phyloP scores from a whole-genome alignment of 2,797 vertebrate species.

The Mycteria americana region DNA sequence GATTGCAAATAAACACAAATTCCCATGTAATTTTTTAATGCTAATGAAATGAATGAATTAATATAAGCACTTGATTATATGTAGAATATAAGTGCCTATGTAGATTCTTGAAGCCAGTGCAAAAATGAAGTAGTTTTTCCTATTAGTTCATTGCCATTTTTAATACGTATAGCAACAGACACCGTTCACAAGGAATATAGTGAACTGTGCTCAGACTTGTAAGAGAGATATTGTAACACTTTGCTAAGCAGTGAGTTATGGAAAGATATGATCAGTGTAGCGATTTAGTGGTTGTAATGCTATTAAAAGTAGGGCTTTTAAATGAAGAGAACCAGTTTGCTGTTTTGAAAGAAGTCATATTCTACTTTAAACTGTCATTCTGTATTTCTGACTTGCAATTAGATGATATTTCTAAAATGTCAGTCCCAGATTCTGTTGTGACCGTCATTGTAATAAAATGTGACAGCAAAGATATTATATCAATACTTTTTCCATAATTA shows the following conservation, averaged over 20 bases:
- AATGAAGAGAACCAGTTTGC: slow-evolving; percentile 55
- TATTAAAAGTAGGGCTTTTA: slow-evolving; percentile 67
- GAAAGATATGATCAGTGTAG: slow-evolving; percentile 35
- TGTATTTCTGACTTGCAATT: slow-evolving; percentile 78
- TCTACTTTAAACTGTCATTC: slow-evolving; percentile 78
- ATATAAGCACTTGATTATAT: not conserved
- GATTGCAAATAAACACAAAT: not conserved
- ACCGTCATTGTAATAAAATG: slow-evolving; percentile 84
- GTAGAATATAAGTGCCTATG: not conserved
- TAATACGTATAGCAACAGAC: not conserved
- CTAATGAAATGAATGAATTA: not conserved
- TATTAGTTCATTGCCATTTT: not conserved
- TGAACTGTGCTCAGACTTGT: slow-evolving; percentile 33
- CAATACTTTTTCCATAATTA: slow-evolving; percentile 91
- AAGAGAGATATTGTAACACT: slow-evolving; percentile 5
- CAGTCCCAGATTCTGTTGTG: slow-evolving; percentile 70
- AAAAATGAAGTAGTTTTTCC: not conserved
- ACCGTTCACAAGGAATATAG: not conserved
- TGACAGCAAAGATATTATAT: slow-evolving; percentile 91
- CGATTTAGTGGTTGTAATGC: slow-evolving; percentile 54
- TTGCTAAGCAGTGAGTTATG: slow-evolving; percentile 5
- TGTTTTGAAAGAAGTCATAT: slow-evolving; percentile 73
- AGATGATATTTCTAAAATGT: slow-evolving; percentile 77
- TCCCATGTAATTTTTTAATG: not conserved
- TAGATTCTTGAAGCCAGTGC: not conserved